Conservation (phyloP, 2,888 invertebrate species). For the Lepas anatifera region DNA sequence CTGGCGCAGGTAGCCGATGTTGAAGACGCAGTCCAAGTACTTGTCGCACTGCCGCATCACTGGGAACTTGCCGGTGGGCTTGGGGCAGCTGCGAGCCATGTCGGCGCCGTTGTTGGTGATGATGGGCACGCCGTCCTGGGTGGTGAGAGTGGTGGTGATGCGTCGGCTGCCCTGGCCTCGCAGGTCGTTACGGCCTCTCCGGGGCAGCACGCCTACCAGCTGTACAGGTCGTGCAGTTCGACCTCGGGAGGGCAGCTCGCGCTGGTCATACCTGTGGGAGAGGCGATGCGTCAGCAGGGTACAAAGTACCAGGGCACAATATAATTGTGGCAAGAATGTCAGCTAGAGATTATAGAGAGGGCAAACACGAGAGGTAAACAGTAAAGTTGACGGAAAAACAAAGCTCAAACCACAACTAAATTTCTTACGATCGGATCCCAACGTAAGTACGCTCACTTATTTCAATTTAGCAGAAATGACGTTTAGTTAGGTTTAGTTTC, state of each 20-base stretch:
- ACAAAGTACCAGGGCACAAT: too few relatives aligned
- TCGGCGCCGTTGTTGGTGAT: background rate
- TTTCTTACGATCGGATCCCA: too few relatives aligned
- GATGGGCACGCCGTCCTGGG: background rate
- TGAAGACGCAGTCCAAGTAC: constrained; percentile 1
- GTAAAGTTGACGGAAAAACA: too few relatives aligned
- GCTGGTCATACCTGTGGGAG: background rate
- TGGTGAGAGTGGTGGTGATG: background rate
- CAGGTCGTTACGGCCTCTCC: background rate
- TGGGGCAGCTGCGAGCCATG: background rate
- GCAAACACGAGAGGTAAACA: too few relatives aligned
- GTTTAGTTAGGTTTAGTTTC: too few relatives aligned
- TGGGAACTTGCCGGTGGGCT: background rate
- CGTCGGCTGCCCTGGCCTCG: background rate
- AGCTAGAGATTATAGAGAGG: too few relatives aligned
- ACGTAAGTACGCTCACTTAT: too few relatives aligned
- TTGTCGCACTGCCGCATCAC: background rate
- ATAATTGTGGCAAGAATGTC: too few relatives aligned
- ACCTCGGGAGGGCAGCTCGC: background rate
- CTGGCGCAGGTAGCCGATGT: background rate
- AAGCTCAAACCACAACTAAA: too few relatives aligned
- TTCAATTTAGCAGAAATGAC: too few relatives aligned
- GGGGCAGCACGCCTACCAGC: background rate
- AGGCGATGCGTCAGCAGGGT: too few relatives aligned
- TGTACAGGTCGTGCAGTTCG: too few relatives aligned